phyloP scores from a whole-genome alignment of 2,888 invertebrate genomes.

The Drosophila gaucha region DNA sequence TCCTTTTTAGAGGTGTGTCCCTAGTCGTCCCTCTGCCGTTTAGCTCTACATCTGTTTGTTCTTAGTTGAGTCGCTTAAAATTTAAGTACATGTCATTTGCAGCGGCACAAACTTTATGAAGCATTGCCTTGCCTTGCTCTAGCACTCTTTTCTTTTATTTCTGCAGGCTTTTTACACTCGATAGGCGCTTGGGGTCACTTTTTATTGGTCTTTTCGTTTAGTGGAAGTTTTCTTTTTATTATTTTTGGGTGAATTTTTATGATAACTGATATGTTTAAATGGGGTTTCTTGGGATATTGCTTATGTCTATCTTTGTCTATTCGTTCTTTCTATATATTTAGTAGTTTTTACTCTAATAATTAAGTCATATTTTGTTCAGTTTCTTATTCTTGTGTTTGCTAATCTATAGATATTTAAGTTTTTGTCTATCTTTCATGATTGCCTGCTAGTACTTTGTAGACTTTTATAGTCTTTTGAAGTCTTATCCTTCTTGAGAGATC shows the following conservation, averaged over 20 bases:
- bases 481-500: no score
- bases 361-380: neutral
- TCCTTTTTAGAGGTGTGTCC: constrained; percentile 31
- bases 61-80: constrained; percentile 5
- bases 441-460: no score
- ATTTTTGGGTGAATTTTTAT: neutral
- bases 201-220: neutral
- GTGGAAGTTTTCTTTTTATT: neutral
- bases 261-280: neutral
- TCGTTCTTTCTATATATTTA: neutral
- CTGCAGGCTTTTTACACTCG: neutral
- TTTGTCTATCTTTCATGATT: no score
- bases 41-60: neutral
- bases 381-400: no score
- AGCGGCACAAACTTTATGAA: constrained; percentile 37
- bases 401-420: no score
- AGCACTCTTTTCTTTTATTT: neutral
- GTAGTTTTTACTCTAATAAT: no score
- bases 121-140: neutral
- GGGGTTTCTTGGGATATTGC: neutral
- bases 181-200: neutral
- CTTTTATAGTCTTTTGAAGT: no score
- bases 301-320: no score
- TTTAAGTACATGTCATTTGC: constrained; percentile 41
- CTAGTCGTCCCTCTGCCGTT: neutral